These are phyloP conservation scores for Tachina fera DNA, from an alignment of 2,888 invertebrate genomes.

Conservation along the genomic window DNA sequence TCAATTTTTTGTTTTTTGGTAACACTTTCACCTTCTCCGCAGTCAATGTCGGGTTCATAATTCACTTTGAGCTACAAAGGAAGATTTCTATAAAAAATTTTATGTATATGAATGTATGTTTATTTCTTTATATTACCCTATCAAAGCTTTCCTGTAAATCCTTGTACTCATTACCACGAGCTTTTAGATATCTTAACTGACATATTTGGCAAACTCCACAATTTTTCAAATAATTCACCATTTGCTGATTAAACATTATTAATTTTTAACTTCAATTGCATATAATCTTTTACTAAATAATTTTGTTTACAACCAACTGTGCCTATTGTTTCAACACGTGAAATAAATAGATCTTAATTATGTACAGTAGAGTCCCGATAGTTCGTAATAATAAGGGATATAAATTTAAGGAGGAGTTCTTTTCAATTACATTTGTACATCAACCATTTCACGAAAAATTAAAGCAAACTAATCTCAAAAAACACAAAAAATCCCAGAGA, in stretches of 20 bases:
- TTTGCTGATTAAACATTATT: conserved; percentile 83
- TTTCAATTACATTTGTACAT: too few species aligned
- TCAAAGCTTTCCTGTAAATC: conserved; percentile 83
- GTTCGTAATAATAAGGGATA: too few species aligned
- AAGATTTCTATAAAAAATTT: not conserved
- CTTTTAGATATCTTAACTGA: conserved; percentile 87
- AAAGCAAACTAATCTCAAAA: too few species aligned
- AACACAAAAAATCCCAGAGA: too few species aligned
- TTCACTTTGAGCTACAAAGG: conserved; percentile 67
- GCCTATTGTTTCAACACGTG: conserved; percentile 44
- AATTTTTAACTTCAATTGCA: not conserved
- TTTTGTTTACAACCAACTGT: conserved; percentile 21
- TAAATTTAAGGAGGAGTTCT: too few species aligned
- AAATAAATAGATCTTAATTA: not conserved
- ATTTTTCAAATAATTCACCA: conserved; percentile 84
- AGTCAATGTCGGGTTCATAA: conserved; percentile 41
- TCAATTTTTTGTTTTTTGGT: conserved; percentile 82
- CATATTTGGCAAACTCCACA: conserved; percentile 88
- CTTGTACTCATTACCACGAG: conserved; percentile 85
- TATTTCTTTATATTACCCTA: conserved; percentile 82
- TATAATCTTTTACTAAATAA: not conserved
- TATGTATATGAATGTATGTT: not conserved
- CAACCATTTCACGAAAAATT: too few species aligned
- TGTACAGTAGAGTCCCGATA: too few species aligned
- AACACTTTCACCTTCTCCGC: conserved; percentile 5